Base-by-base conservation (phyloP, 2,113 vertebrate genomes). In the Cyprinodon tularosa region DNA sequence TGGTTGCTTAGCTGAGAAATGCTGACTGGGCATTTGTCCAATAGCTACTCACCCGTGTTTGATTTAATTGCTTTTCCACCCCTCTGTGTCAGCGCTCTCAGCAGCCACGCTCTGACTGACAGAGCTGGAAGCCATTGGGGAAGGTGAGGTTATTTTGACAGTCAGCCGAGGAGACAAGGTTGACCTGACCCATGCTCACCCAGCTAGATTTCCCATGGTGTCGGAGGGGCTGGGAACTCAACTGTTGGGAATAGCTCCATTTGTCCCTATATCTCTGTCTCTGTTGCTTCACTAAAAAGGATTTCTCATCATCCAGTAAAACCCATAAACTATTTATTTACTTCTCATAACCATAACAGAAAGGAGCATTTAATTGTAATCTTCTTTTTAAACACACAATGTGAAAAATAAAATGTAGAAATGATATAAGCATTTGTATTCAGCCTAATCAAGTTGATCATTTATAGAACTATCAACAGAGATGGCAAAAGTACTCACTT, bases 61-160 rank as follows among this genome's bases (percentile, higher is more conserved):
- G 89, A 92, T 92, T 92, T 93, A 93, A 95, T 93, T 93, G 91
- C 92, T 93, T 94, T 94, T 94, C 90, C 92, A 94, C 87, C 88
- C 90, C 79, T 88, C 78, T 78, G 87, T 87, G 90, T 90, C 80
- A 79, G 78, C 40, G 71, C 86, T 86, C 84, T 68, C 70, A 76
- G 84, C 84, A 80, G 77, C 80, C 66, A 42, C 22, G 62, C 82
- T 82, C 83, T 84, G 74, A 83, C 67, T 74, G 90, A 88, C 85
- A 83, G 85, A 84, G 84, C 82, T 81, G 76, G 88, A 90, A 77
- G 89, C 86, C 77, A 59, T 79, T 84, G 88, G 86, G 90, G 85
- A 88, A 90, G 90, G 86, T 91, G 79, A 88, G 89, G 82, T 90
- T 91, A 91, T 91, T 90, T 84, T 91, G 90, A 91, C 93, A 91